phyloP scores from a whole-genome alignment of 2,888 invertebrate species.

The Drosophila hamatofila region DNA sequence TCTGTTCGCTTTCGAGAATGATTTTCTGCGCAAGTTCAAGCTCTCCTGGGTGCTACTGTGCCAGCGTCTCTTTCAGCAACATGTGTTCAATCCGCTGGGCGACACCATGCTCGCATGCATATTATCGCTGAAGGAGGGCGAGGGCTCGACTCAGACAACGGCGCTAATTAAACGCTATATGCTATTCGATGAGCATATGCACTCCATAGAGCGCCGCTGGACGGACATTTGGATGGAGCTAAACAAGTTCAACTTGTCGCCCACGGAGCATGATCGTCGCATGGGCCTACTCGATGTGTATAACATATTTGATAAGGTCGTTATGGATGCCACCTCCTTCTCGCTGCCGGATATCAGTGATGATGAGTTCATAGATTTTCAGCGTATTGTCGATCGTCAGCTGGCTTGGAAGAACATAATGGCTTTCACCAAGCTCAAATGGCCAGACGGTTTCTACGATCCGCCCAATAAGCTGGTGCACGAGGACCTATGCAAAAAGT shows the following conservation, averaged over 20 bases:
- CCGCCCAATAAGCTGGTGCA: slow-evolving; percentile 82
- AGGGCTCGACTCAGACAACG: slow-evolving; percentile 82
- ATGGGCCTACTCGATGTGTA: slow-evolving; percentile 82
- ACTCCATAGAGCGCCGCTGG: slow-evolving; percentile 86
- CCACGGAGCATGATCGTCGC: slow-evolving; percentile 82
- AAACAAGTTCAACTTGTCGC: slow-evolving; percentile 83
- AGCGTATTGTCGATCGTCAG: slow-evolving; percentile 82
- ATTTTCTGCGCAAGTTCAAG: slow-evolving; percentile 88
- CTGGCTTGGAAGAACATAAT: slow-evolving; percentile 84
- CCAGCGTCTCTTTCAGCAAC: slow-evolving; percentile 88
- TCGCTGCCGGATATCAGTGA: slow-evolving; percentile 81
- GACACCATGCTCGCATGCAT: slow-evolving; percentile 87
- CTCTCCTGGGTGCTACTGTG: slow-evolving; percentile 90
- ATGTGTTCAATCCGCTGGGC: slow-evolving; percentile 86
- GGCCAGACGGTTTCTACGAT: slow-evolving; percentile 82
- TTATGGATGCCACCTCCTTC: slow-evolving; percentile 81
- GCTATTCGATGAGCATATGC: slow-evolving; percentile 88
- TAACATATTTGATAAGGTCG: slow-evolving; percentile 83
- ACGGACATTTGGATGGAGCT: slow-evolving; percentile 85
- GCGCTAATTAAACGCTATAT: slow-evolving; percentile 86
- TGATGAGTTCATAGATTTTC: slow-evolving; percentile 84
- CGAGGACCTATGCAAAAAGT: slow-evolving; percentile 83
- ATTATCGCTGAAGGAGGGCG: slow-evolving; percentile 85
- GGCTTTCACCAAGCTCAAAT: slow-evolving; percentile 82
- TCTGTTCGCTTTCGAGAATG: slow-evolving; percentile 88